phyloP scores from a whole-genome alignment of 2,888 invertebrate species.

The Venustoraphidia nigricollis region DNA sequence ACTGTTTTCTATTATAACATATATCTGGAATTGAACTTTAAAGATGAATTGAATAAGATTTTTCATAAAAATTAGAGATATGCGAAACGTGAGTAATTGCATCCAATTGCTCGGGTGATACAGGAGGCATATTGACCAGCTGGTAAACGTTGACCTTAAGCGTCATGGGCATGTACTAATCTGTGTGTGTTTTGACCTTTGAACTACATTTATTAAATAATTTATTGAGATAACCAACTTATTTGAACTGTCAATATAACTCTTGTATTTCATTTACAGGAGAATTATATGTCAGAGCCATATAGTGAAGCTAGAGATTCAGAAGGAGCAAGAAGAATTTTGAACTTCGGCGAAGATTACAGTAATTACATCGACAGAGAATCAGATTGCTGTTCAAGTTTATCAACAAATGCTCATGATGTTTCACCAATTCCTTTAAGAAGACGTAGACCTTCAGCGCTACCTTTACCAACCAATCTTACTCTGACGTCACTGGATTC shows the following conservation, averaged over 20 bases:
- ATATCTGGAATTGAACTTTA: too few relatives aligned
- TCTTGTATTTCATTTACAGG: slow-evolving; percentile 35
- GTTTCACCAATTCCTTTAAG: background rate
- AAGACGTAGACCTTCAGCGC: slow-evolving; percentile 5
- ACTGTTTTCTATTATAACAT: too few relatives aligned
- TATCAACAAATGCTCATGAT: slow-evolving; percentile 40
- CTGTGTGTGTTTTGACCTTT: too few relatives aligned
- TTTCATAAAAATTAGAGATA: too few relatives aligned
- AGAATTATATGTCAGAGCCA: slow-evolving; percentile 81
- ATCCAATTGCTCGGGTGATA: too few relatives aligned
- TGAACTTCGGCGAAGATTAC: slow-evolving; percentile 85
- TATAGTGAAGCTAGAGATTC: slow-evolving; percentile 80
- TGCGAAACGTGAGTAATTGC: too few relatives aligned
- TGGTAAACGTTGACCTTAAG: too few relatives aligned
- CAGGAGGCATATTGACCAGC: too few relatives aligned
- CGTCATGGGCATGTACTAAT: too few relatives aligned
- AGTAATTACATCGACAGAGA: slow-evolving; percentile 79
- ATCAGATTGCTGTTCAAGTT: slow-evolving; percentile 71
- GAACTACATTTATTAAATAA: too few relatives aligned
- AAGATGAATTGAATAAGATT: too few relatives aligned
- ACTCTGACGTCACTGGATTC: slow-evolving; percentile 30
- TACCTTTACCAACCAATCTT: slow-evolving; percentile 15
- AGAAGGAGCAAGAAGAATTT: slow-evolving; percentile 63
- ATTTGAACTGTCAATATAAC: background rate
- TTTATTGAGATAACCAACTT: too few relatives aligned